Percentiles rank a stretch among this genome's conserved stretches.
These are phyloP conservation scores for Buathra laborator DNA, from an alignment of 2,888 invertebrate genomes.

Conservation along the genomic window DNA sequence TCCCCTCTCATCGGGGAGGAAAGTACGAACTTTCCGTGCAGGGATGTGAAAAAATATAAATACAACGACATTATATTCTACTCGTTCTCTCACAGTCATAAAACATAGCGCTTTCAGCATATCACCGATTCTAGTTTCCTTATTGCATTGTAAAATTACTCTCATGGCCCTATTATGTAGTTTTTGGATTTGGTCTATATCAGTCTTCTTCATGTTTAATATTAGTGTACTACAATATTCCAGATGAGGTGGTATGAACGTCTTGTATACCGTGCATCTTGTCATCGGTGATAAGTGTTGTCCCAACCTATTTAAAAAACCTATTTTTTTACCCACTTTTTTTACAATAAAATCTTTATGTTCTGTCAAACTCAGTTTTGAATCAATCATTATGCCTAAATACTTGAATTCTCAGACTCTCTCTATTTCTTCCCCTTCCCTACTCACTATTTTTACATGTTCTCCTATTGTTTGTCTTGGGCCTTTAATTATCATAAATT, in stretches of 20 bases:
- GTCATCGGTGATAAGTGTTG: conserved; percentile 41
- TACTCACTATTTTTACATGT: background rate
- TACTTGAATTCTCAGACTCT: conserved; percentile 34
- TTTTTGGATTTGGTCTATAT: background rate
- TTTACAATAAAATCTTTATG: conserved; percentile 51
- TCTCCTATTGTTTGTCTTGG: background rate
- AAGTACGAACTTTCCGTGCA: no score
- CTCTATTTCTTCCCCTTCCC: background rate
- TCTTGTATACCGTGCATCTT: conserved; percentile 47
- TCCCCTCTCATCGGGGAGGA: no score
- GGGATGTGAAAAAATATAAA: no score
- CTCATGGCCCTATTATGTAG: background rate
- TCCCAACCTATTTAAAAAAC: conserved; percentile 54
- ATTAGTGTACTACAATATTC: conserved; percentile 60
- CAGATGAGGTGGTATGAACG: conserved; percentile 65
- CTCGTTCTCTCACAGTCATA: no score
- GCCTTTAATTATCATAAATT: conserved; percentile 10
- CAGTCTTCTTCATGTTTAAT: conserved; percentile 14
- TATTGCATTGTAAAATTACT: background rate
- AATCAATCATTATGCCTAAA: conserved; percentile 54
- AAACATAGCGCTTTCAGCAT: no score
- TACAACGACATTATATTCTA: no score
- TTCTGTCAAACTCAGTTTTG: conserved; percentile 47
- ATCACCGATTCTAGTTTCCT: no score
- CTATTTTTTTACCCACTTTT: conserved; percentile 61